Base-by-base conservation (phyloP, 2,888 invertebrate genomes). In the Nysson spinosus region DNA sequence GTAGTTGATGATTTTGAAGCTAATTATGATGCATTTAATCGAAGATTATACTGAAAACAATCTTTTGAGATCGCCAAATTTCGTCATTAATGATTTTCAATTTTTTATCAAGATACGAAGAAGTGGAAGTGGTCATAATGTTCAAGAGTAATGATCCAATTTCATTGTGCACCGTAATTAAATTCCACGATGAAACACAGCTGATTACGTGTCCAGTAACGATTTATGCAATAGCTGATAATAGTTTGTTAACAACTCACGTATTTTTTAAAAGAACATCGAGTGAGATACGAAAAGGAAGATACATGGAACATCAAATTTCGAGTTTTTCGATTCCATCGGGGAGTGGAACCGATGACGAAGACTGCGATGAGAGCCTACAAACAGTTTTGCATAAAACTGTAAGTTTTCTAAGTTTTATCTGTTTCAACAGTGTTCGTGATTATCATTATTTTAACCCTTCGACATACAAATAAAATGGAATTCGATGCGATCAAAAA, bases 241-340 rank as follows among this genome's bases (percentile, higher is more conserved):
- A 87, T 44, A 83, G 83, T 57, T 64, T 83, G 11, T 44, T 87
- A 19, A 83, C 87, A 0, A 86, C 82, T 9, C 82, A 87, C 34
- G 67, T 77, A 1, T 78, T 79, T n/a, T 0, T 30, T 0, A 57
- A 26, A 3, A 43, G 28, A 9, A 12, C 35, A 1, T 9, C 5
- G 1, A 14, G 30, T 1, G 35, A 39, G 1, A 5, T 26, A 4
- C 5, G 14, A 1, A 16, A 19, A 14, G 2, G 5, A 1, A 7
- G 0, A 4, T 28, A 7, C 24, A 1, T 17, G 4, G 46, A 67
- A 1, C 43, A 35, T 19, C 19, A 1, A 4, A 1, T 11, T 1
- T 58, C 40, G 0, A 30, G 22, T 28, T 3, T 17, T 4, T 28
- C 43, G 2, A 6, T 14, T 20, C n/a, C 16, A 0, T 47, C 39